Evolutionary conservation across 1,140 invertebrate species (phyloP).

Genomic region (Philopotamus ludificatus): DNA sequence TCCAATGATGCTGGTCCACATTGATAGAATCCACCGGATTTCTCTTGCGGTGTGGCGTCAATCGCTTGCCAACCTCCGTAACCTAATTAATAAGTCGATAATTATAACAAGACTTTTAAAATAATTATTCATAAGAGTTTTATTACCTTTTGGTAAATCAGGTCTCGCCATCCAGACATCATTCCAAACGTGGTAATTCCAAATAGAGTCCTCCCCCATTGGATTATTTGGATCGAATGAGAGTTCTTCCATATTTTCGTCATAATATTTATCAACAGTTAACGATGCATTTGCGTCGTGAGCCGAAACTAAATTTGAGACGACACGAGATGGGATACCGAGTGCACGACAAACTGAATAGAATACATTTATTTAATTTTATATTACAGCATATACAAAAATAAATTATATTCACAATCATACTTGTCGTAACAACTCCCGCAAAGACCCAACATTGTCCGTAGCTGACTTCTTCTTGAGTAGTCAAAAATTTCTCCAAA

Average conservation of each 20-base stretch:
- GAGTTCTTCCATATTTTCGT: constrained; percentile 61
- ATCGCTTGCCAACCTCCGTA: constrained; percentile 76
- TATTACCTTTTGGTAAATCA: constrained; percentile 63
- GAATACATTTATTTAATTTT: too few species aligned
- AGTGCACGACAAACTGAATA: constrained; percentile 66
- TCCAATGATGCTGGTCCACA: constrained; percentile 67
- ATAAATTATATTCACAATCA: too few species aligned
- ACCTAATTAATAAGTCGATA: constrained; percentile 44
- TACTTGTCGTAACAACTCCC: constrained; percentile 67
- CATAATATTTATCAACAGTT: constrained; percentile 72
- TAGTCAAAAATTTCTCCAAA: constrained; percentile 61
- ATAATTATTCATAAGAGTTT: neutral
- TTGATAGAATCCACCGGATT: constrained; percentile 58
- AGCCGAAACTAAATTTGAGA: constrained; percentile 71
- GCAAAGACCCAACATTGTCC: constrained; percentile 81
- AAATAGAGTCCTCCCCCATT: constrained; percentile 61
- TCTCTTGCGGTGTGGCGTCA: constrained; percentile 73
- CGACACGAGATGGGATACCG: constrained; percentile 69
- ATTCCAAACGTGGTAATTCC: constrained; percentile 82
- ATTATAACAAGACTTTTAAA: neutral
- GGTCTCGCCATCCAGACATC: constrained; percentile 74
- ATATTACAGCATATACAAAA: too few species aligned
- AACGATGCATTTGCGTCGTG: constrained; percentile 71
- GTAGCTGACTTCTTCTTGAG: constrained; percentile 63
- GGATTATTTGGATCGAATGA: constrained; percentile 59